Conservation (phyloP, 30 jellyfish, hydroid and myxozoan species). For the Pelagia noctiluca region DNA sequence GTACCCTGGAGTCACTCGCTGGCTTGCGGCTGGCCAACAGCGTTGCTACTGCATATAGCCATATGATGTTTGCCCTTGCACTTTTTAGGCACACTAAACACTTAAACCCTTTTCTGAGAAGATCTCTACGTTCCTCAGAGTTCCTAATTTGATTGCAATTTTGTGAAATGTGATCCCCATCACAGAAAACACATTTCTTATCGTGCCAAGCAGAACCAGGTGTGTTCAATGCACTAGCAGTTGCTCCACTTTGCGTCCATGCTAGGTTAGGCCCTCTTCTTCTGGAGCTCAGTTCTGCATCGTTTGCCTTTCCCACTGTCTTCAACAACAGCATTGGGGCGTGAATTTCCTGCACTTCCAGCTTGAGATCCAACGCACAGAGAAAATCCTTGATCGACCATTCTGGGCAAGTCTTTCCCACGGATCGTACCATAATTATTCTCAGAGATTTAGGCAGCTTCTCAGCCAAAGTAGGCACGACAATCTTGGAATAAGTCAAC, state of each 20-base stretch:
- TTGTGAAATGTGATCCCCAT: neutral
- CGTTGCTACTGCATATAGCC: neutral
- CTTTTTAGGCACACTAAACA: neutral
- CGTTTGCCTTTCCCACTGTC: neutral
- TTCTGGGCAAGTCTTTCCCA: neutral
- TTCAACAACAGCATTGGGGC: neutral
- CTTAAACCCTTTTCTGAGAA: neutral
- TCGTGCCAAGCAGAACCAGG: neutral
- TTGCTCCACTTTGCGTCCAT: neutral
- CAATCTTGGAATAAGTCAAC: neutral
- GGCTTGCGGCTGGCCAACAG: neutral
- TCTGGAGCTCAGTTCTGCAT: neutral
- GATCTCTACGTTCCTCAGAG: conserved; percentile 10
- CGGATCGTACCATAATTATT: neutral
- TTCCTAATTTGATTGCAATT: neutral
- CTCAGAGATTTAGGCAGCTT: conserved; percentile 3
- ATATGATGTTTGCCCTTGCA: conserved; percentile 6
- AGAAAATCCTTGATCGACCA: conserved; percentile 2
- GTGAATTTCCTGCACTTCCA: conserved; percentile 9
- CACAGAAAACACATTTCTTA: conserved; percentile 9
- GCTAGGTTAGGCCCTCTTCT: neutral
- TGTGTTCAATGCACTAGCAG: conserved; percentile 13
- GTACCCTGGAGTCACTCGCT: neutral
- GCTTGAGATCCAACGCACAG: conserved; percentile 3
- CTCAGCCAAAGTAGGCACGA: conserved; percentile 5